A percentile compares a stretch with the other conserved stretches of the same genome.
Conservation (phyloP, 1,140 invertebrate genomes). For the Procambarus virginalis region DNA sequence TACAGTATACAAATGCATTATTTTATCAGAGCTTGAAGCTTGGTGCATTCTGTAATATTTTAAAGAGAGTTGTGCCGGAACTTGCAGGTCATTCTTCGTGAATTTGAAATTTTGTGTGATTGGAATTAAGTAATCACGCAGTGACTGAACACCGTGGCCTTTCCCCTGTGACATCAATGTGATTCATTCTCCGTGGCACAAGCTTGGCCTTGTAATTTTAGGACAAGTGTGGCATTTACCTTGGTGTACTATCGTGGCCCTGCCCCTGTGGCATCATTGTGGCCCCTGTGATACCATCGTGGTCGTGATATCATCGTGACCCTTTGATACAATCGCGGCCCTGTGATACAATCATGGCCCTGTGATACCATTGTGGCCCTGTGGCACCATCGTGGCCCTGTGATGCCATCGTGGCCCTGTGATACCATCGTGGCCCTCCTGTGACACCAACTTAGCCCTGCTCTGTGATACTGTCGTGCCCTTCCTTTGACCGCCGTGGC, state of each 20-base stretch:
- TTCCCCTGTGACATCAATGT: not conserved
- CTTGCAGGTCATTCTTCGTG: too few relatives aligned
- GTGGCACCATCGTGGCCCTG: not conserved
- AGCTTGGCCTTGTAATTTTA: not conserved
- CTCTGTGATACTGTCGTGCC: not conserved
- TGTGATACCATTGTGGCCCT: not conserved
- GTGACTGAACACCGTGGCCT: too few relatives aligned
- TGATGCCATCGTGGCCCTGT: not conserved
- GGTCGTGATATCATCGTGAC: not conserved
- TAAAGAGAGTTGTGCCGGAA: too few relatives aligned
- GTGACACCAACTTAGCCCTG: too few relatives aligned
- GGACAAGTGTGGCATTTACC: too few relatives aligned
- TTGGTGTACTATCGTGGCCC: too few relatives aligned
- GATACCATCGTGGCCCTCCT: not conserved
- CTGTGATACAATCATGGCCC: not conserved
- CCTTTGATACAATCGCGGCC: not conserved
- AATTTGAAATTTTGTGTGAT: too few relatives aligned
- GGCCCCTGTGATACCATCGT: not conserved
- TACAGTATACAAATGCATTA: too few relatives aligned
- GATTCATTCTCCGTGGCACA: not conserved
- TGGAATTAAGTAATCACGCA: too few relatives aligned
- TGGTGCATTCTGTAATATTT: too few relatives aligned
- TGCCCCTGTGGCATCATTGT: not conserved
- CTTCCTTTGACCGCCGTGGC: not conserved
- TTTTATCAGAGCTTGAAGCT: too few relatives aligned